Evolutionary conservation across 2,113 vertebrate species (phyloP).

Genomic region (Dunckerocampus dactyliophorus): DNA sequence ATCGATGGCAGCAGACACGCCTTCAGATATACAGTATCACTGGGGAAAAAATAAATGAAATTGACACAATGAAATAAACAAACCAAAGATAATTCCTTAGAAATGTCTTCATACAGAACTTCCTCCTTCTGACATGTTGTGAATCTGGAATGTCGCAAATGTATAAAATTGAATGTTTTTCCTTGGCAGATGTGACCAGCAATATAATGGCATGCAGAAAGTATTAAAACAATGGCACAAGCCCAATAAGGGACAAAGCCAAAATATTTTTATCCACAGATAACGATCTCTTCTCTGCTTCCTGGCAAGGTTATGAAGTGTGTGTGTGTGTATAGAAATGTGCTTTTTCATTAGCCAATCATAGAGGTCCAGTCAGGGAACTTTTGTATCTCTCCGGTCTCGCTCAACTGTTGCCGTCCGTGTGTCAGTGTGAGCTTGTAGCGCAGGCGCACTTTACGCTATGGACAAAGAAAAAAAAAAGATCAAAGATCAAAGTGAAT

Average conservation of each 20-base stretch:
- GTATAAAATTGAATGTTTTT: conserved; percentile 7
- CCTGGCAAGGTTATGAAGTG: not conserved
- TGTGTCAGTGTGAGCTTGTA: conserved; percentile 77
- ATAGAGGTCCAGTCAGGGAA: conserved; percentile 75
- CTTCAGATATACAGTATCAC: not conserved
- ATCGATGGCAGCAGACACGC: not conserved
- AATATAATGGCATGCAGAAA: too few relatives aligned
- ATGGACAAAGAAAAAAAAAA: not conserved
- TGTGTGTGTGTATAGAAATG: not conserved
- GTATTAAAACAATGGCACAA: not conserved
- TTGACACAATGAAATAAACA: not conserved
- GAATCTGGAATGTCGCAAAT: conserved; percentile 8
- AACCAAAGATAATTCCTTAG: not conserved
- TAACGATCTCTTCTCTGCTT: not conserved
- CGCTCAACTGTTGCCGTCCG: conserved; percentile 60
- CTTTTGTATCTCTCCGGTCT: conserved; percentile 75
- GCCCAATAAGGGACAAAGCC: not conserved
- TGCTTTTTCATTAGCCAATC: conserved; percentile 38
- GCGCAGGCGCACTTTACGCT: conserved; percentile 77
- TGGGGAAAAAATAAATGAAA: not conserved
- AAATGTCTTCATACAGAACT: not conserved
- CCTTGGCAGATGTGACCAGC: conserved; percentile 2
- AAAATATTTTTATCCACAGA: not conserved
- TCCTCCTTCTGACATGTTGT: conserved; percentile 8
- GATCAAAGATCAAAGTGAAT: not conserved